These are phyloP conservation scores for Plecotus auritus DNA, from an alignment of 2,113 vertebrate species.

Conservation along the genomic window DNA sequence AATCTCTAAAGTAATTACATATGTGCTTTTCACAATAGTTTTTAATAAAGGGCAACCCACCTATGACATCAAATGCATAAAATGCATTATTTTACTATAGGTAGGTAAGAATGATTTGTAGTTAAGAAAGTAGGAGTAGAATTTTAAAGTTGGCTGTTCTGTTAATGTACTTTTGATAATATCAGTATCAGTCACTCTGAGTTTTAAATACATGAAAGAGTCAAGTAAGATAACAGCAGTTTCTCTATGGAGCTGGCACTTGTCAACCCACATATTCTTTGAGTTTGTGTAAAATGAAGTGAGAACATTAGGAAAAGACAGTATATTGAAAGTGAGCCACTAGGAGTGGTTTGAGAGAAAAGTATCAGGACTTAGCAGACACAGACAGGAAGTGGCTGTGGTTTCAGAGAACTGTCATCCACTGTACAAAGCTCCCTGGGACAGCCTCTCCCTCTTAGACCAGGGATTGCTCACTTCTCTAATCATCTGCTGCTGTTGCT, in stretches of 20 bases:
- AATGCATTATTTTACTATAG: neutral
- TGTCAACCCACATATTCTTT: neutral
- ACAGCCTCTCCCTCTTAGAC: neutral
- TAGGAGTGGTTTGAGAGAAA: neutral
- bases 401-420: neutral
- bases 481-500: neutral
- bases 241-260: neutral
- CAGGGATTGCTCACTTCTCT: neutral
- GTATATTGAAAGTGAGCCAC: neutral
- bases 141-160: neutral
- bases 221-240: neutral
- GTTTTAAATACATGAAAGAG: neutral
- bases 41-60: neutral
- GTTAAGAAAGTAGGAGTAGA: neutral
- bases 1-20: neutral
- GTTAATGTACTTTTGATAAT: neutral
- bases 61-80: neutral
- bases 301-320: neutral
- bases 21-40: neutral
- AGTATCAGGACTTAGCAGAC: neutral
- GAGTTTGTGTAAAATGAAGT: neutral
- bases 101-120: neutral
- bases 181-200: neutral
- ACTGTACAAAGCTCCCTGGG: too few relatives aligned
- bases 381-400: neutral